phyloP scores from a whole-genome alignment of 1,140 invertebrate species.

The Brachionus rubens region DNA sequence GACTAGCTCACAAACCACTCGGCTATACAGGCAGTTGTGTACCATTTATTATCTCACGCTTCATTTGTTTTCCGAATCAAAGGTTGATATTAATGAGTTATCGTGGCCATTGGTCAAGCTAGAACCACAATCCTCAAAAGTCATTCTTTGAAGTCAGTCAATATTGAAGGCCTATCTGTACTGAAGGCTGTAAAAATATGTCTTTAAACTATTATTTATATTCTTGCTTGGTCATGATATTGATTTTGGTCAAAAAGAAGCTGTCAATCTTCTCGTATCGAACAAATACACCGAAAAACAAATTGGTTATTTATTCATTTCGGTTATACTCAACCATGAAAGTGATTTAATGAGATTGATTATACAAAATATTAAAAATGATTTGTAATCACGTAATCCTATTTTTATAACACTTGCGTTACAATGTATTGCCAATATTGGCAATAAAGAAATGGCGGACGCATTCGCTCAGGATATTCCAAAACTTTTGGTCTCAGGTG shows the following conservation, averaged over 20 bases:
- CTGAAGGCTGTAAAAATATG: slow-evolving; percentile 99
- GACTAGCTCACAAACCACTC: too few species aligned
- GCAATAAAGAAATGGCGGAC: slow-evolving; percentile 98
- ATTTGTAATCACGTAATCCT: slow-evolving; percentile 90
- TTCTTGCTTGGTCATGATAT: slow-evolving; percentile 98
- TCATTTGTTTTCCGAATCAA: too few species aligned
- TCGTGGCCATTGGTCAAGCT: too few species aligned
- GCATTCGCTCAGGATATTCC: slow-evolving; percentile 96
- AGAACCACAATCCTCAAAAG: too few species aligned
- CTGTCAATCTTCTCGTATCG: slow-evolving; percentile 97
- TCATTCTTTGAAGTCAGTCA: too few species aligned
- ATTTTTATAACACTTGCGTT: slow-evolving; percentile 98
- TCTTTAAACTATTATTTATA: slow-evolving; percentile 98
- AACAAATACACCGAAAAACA: slow-evolving; percentile 99
- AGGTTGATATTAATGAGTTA: too few species aligned
- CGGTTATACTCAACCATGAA: slow-evolving; percentile 96
- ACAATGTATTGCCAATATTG: slow-evolving; percentile 99
- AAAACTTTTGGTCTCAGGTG: slow-evolving; percentile 94
- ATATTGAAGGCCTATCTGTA: too few species aligned
- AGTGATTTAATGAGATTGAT: slow-evolving; percentile 98
- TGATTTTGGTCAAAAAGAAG: slow-evolving; percentile 99
- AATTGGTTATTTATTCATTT: slow-evolving; percentile 99
- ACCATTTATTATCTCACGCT: too few species aligned
- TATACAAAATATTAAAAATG: slow-evolving; percentile 99
- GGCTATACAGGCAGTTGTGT: too few species aligned